Evolutionary conservation across 2,113 vertebrate genomes (phyloP).

Genomic region (Zapus hudsonius): DNA sequence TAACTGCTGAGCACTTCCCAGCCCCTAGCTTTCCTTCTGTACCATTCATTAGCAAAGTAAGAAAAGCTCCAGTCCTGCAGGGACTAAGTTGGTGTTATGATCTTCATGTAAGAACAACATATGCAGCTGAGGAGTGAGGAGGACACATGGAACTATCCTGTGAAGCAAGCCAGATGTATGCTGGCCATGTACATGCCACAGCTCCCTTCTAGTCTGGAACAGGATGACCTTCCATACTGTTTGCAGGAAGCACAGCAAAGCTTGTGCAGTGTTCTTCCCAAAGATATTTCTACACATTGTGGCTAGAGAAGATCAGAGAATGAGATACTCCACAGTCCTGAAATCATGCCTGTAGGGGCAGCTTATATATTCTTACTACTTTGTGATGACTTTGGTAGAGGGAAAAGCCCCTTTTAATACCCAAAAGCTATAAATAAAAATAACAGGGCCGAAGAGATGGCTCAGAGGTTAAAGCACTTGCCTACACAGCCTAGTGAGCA

Average conservation of each 20-base stretch:
- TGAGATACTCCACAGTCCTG: not conserved
- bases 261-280: not conserved
- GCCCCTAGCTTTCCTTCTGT: not conserved
- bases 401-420: not conserved
- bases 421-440: not conserved
- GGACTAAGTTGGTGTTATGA: not conserved
- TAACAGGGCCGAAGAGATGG: not conserved
- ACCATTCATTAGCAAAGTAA: not conserved
- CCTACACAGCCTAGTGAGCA: not conserved
- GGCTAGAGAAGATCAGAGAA: not conserved
- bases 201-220: not conserved
- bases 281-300: not conserved
- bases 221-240: not conserved
- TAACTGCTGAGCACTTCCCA: no score
- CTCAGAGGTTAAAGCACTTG: not conserved
- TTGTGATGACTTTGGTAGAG: not conserved
- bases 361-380: conserved; percentile 6
- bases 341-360: not conserved
- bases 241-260: not conserved
- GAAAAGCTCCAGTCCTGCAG: not conserved
- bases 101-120: not conserved
- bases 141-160: not conserved
- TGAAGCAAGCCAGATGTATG: not conserved
- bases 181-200: not conserved
- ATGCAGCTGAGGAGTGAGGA: not conserved